Evolutionary conservation across 2,888 invertebrate genomes (phyloP), one percentile per base, ranked within the genome.

Genomic region (Ophraella communa): DNA sequence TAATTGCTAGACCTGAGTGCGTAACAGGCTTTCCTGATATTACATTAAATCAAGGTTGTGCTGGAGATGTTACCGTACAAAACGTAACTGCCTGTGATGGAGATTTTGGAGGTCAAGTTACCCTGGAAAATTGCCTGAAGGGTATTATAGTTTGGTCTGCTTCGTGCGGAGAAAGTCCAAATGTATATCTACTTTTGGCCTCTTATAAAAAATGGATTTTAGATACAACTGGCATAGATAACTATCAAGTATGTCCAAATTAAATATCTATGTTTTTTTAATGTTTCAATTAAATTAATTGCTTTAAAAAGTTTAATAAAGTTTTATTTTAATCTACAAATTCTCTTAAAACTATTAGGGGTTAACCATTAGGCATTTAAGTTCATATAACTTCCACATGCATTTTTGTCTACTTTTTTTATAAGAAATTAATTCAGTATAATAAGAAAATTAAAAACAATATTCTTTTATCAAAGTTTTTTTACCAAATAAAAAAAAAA

Each of bases 11-110:
- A 53, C 8, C 5, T 10, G n/a, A 7, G 1, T 63, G 63, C 14
- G 20, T 21, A 10, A n/a, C n/a, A 20, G 35, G 35, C 11, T 58
- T 53, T n/a, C n/a, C 45, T 4, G 18, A 21, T 17, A 42, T 63
- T 2, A 35, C 58, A 35, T 30, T 78, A 0, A 82, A 83, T 18
- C 86, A 86, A 86, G 83, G 86, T 73, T 87, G 86, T 59, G 86
- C 86, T 0, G 86, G 85, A 1, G 83, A 83, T 20, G 82, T 83
- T 70, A 79, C n/a, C 20, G 81, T 83, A 1, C 67, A 67, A 18
- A 85, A 87, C 42, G 85, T 87, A 52, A 72, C 69, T 33, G 66
- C 71, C 33, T 73, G 72, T 56, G 65, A 71, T 53, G 76, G 75
- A 47, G 76, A 76, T 45, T 75, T 74, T 27, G 76, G 76, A 20